phyloP scores from a whole-genome alignment of 2,888 invertebrate genomes.

The Rhamnusium bicolor region DNA sequence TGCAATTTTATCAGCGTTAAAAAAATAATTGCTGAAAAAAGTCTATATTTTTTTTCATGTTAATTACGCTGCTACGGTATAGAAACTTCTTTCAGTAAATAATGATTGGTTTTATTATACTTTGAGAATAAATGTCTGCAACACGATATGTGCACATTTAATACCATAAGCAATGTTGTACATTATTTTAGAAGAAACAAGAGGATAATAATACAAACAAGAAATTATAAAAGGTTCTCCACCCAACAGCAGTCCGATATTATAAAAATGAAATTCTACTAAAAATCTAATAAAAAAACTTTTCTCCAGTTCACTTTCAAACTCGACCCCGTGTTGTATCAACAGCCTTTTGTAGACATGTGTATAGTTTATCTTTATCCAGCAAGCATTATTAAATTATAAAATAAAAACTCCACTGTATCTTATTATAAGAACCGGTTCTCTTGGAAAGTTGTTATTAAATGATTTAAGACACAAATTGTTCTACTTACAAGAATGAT shows the following conservation, averaged over 20 bases:
- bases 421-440: conserved; percentile 65
- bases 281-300: conserved; percentile 51
- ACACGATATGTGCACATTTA: conserved; percentile 5
- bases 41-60: not conserved
- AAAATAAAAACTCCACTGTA: conserved; percentile 56
- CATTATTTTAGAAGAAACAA: conserved; percentile 1
- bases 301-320: conserved; percentile 22
- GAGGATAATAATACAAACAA: conserved; percentile 42
- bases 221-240: conserved; percentile 48
- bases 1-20: not conserved
- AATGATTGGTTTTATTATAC: conserved; percentile 7
- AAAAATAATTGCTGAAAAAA: not conserved
- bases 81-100: conserved; percentile 1
- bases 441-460: conserved; percentile 66
- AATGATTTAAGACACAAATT: conserved; percentile 67
- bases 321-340: conserved; percentile 15
- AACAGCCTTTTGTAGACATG: conserved; percentile 44
- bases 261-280: conserved; percentile 51
- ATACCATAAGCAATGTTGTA: conserved; percentile 10
- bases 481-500: conserved; percentile 67
- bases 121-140: not conserved
- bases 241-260: conserved; percentile 30
- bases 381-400: conserved; percentile 59
- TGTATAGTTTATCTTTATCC: conserved; percentile 36
- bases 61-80: too few species aligned